Base-by-base conservation (phyloP, 2,797 vertebrate genomes). In the Acomys russatus region DNA sequence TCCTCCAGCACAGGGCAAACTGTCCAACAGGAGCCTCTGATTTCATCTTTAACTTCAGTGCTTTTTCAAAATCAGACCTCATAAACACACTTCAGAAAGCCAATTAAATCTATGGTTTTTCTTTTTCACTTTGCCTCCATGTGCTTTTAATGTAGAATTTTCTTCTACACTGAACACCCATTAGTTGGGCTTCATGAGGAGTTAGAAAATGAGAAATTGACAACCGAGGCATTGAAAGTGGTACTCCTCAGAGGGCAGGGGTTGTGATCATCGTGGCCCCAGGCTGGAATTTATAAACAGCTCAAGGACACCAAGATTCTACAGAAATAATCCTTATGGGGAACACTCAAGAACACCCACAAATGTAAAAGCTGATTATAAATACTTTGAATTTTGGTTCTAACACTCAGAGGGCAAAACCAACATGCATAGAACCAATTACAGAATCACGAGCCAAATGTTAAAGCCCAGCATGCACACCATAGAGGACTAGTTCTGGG, bases 331-430 rank as follows among this genome's bases (percentile, higher is more conserved):
- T 64, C 86, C 74, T 74, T 44, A 68, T 63, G 51, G 73, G 4
- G 38, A 79, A 11, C 18, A 92, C 82, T 94, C 44, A 68, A 68
- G 64, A 90, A 94, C 38, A 30, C 44, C 59, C 84, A 88, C 61
- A 25, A 56, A 71, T 6, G 54, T 49, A 61, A 90, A 93, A 77
- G 74, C 12, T 35, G 17, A 66, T 79, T 70, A 35, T 84, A 84
- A 91, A 64, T 93, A 90, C 86, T 89, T 89, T 91, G 76, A 93
- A 84, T 71, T 88, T 66, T 49, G 64, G 17, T 64, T 94, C 94
- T 91, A 44, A 90, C 17, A 92, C 61, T 71, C 49, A 89, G 87
- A 80, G 30, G 90, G 30, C 22, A 79, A 93, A 92, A 51, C 3
- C 22, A 64, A 77, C 59, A 38, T 63, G 5, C 70, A 73, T 33